These are phyloP conservation scores for Trochalopteron elliotii DNA, from an alignment of 2,113 vertebrate species.

Conservation along the genomic window DNA sequence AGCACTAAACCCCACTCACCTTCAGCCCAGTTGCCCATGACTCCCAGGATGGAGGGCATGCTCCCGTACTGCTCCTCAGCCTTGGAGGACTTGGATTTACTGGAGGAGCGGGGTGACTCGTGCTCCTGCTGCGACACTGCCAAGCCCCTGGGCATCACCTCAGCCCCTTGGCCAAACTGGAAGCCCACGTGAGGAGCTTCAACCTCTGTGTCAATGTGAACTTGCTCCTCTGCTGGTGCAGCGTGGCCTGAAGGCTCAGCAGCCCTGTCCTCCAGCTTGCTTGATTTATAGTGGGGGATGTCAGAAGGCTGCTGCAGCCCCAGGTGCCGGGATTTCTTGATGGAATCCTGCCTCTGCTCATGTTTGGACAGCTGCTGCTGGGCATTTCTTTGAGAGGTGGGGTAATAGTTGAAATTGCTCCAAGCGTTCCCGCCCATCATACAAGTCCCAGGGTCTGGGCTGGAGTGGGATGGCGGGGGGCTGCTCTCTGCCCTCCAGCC, in stretches of 20 bases:
- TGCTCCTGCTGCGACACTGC: conserved; percentile 40
- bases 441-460: conserved; percentile 69
- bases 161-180: conserved; percentile 62
- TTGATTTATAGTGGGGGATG: conserved; percentile 63
- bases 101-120: not conserved
- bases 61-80: conserved; percentile 80
- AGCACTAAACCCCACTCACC: conserved; percentile 60
- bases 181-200: conserved; percentile 50
- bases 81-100: conserved; percentile 66
- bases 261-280: conserved; percentile 65
- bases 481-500: conserved; percentile 73
- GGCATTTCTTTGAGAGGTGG: conserved; percentile 54
- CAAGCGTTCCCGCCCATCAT: conserved; percentile 67
- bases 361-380: conserved; percentile 71
- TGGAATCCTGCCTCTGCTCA: conserved; percentile 67
- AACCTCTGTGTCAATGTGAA: conserved; percentile 49
- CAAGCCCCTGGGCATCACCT: conserved; percentile 56
- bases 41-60: conserved; percentile 78
- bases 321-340: conserved; percentile 71
- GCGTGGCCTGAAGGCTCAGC: conserved; percentile 45
- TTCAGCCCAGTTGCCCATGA: conserved; percentile 83
- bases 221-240: conserved; percentile 57
- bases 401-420: conserved; percentile 73
- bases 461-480: conserved; percentile 59
- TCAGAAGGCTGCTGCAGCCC: conserved; percentile 67